Evolutionary conservation across 2,797 vertebrate species (phyloP).

Genomic region (Meriones psammophilus): DNA sequence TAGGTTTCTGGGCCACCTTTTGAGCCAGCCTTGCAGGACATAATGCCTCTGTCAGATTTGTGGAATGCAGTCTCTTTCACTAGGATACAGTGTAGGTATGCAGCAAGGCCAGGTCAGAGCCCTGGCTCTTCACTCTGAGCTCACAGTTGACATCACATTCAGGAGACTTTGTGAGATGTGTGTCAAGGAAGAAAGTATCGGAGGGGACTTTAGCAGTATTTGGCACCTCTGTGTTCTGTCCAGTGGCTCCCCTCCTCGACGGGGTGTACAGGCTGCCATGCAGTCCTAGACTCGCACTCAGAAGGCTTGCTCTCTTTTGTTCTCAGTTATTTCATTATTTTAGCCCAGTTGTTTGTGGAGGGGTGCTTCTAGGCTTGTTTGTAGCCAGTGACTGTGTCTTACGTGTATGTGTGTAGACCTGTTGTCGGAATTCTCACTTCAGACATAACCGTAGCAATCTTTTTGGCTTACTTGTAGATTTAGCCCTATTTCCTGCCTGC

Average conservation of each 20-base stretch:
- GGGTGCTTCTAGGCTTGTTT: background rate
- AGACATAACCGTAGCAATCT: background rate
- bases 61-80: background rate
- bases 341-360: background rate
- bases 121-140: background rate
- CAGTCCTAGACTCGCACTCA: background rate
- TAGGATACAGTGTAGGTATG: background rate
- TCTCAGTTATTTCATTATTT: constrained; percentile 11
- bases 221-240: constrained; percentile 20
- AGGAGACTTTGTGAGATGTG: background rate
- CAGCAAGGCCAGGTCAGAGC: background rate
- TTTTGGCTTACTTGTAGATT: background rate
- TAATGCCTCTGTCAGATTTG: background rate
- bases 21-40: background rate
- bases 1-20: background rate
- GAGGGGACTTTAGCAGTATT: constrained; percentile 35
- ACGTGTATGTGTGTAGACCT: background rate
- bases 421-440: background rate
- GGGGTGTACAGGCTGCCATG: background rate
- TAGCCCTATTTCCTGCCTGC: background rate
- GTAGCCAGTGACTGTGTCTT: background rate
- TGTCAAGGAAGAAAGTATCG: background rate
- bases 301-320: background rate
- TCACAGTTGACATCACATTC: background rate
- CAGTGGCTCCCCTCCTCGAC: background rate